phyloP scores from a whole-genome alignment of 2,797 vertebrate species.

The Octomys mimax region DNA sequence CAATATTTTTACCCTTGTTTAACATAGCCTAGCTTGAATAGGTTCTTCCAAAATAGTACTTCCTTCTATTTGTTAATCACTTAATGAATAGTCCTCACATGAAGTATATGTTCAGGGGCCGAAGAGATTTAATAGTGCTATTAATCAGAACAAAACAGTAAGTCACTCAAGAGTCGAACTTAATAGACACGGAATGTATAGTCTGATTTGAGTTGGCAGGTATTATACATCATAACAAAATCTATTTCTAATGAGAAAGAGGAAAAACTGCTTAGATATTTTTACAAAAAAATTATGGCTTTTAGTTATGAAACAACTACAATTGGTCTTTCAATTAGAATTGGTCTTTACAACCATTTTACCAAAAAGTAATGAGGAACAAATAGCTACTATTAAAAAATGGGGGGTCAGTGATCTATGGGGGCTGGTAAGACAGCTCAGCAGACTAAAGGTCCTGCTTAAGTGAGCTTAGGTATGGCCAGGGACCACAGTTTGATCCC shows the following conservation, averaged over 20 bases:
- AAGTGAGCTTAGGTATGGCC: too few relatives aligned
- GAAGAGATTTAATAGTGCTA: conserved; percentile 10
- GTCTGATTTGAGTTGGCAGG: background rate
- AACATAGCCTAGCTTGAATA: background rate
- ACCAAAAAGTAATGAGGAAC: background rate
- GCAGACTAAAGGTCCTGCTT: too few relatives aligned
- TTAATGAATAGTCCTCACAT: background rate
- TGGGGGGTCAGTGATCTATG: too few relatives aligned
- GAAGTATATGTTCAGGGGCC: conserved; percentile 32
- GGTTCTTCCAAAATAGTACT: background rate
- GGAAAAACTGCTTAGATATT: background rate
- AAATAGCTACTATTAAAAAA: background rate
- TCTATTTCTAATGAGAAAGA: background rate
- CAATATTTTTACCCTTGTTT: background rate
- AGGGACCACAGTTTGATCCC: too few relatives aligned
- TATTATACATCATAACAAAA: background rate
- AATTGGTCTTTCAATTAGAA: conserved; percentile 21
- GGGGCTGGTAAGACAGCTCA: too few relatives aligned
- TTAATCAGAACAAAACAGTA: conserved; percentile 48
- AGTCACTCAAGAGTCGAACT: background rate
- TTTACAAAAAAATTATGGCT: background rate
- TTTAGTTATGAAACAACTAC: background rate
- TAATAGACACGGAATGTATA: background rate
- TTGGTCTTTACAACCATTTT: background rate
- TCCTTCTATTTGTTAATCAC: background rate